Conservation (phyloP, 2,113 vertebrate species). For the Sander vitreus region DNA sequence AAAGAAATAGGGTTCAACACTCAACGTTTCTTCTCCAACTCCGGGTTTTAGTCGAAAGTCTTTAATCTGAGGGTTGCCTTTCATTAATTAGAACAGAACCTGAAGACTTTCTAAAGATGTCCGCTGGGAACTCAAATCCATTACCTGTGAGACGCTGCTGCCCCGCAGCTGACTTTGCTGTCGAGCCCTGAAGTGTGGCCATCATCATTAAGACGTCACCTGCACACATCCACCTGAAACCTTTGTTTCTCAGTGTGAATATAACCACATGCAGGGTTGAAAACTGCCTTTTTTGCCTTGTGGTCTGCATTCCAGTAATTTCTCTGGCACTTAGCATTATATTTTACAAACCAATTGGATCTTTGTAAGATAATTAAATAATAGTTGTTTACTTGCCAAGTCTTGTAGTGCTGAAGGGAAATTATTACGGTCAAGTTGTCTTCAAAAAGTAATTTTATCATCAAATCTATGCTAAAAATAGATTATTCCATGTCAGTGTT, state of each 20-base stretch:
- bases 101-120: constrained; percentile 29
- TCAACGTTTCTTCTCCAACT: constrained; percentile 28
- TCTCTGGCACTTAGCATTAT: background rate
- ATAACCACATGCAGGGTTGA: background rate
- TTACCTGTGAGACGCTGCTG: constrained; percentile 48
- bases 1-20: background rate
- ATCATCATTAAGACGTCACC: constrained; percentile 48
- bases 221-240: constrained; percentile 31
- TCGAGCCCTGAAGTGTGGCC: constrained; percentile 32
- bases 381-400: background rate
- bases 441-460: background rate
- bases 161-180: constrained; percentile 45
- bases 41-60: constrained; percentile 20
- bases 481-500: background rate
- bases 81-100: constrained; percentile 53
- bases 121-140: constrained; percentile 35
- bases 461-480: background rate
- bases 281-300: background rate
- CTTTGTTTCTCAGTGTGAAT: background rate
- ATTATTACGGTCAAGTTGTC: background rate
- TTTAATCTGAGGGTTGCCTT: constrained; percentile 37
- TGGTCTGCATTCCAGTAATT: background rate
- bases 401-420: background rate
- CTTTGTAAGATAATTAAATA: background rate
- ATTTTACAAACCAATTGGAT: background rate